Base-by-base conservation (phyloP, 2,888 invertebrate species). In the Tholera decimalis region DNA sequence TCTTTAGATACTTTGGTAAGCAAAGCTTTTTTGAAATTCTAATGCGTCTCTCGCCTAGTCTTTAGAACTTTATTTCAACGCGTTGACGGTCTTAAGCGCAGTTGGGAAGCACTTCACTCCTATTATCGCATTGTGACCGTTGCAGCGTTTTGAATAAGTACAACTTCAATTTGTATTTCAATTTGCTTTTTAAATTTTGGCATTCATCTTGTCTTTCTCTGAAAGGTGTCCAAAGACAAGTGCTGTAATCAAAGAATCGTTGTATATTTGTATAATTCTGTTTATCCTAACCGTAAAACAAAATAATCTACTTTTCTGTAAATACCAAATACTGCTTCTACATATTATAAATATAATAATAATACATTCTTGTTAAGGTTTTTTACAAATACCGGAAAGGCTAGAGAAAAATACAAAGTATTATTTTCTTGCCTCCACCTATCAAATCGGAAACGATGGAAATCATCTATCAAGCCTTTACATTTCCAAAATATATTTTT, bases 1-100 rank as follows among this genome's bases (percentile, higher is more conserved):
- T 61, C 80, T 70, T 75, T 24, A 58, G 58, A 47, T 49, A 66
- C 54, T 82, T 79, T 61, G 53, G 44, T 66, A 73, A 67, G 68
- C 50, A 56, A 65, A 60, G 72, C 80, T 73, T 80, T 82, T 80
- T 83, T 83, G 73, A 83, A 83, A 79, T 82, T 82, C 80, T 74
- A 79, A 83, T 83, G 74, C 69, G 70, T 59, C n/a, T n/a, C n/a
- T n/a, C 57, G 65, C 62, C 65, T 67, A 58, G 74, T 77, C 74
- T 79, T 74, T 58, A 66, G 56, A 72, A 80, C 53, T 72, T 74
- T 69, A 82, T 76, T 79, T 79, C 72, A 61, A 51, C 64, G 65
- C 75, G 68, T 81, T 81, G 68, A 70, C 69, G 53, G 66, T 64
- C 55, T 73, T 61, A 55, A 75, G 59, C 63, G 68, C 43, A 78